phyloP scores from a whole-genome alignment of 2,888 invertebrate genomes.

The Lasioglossum marginatum region DNA sequence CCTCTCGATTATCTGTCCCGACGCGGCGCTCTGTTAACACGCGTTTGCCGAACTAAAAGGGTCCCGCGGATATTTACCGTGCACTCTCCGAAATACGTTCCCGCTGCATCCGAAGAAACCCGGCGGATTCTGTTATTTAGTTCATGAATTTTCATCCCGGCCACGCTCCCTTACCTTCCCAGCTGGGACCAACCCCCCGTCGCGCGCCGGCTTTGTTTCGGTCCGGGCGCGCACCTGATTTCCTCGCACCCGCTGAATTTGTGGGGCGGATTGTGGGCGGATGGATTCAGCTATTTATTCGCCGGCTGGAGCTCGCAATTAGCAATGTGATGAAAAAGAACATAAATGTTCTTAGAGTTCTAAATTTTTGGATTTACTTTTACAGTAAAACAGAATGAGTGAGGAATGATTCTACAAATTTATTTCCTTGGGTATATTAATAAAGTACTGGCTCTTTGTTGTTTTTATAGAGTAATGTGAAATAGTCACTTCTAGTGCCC shows the following conservation, averaged over 20 bases:
- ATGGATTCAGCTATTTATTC: not conserved
- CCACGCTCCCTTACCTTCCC: conserved; percentile 31
- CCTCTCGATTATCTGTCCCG: conserved; percentile 50
- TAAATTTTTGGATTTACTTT: too few relatives aligned
- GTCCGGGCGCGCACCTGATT: not conserved
- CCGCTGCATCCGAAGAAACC: conserved; percentile 52
- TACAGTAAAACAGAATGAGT: too few relatives aligned
- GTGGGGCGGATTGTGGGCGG: not conserved
- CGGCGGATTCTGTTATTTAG: conserved; percentile 24
- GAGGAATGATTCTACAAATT: too few relatives aligned
- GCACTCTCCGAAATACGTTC: conserved; percentile 59
- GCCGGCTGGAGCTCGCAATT: not conserved
- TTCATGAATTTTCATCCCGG: conserved; percentile 62
- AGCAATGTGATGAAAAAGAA: not conserved
- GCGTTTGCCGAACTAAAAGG: conserved; percentile 61
- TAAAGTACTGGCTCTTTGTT: not conserved
- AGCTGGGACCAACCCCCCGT: not conserved
- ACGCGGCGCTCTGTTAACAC: conserved; percentile 46
- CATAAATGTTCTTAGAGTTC: too few relatives aligned
- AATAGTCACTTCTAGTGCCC: not conserved
- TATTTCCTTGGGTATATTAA: too few relatives aligned
- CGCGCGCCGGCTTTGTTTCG: not conserved
- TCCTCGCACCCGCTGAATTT: not conserved
- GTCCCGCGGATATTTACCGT: conserved; percentile 58
- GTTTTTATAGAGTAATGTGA: not conserved